A percentile compares a stretch with the other conserved stretches of the same genome.
Evolutionary conservation across 92 coral and sea anemone genomes (phyloP).

Genomic region (Blastomussa wellsi): DNA sequence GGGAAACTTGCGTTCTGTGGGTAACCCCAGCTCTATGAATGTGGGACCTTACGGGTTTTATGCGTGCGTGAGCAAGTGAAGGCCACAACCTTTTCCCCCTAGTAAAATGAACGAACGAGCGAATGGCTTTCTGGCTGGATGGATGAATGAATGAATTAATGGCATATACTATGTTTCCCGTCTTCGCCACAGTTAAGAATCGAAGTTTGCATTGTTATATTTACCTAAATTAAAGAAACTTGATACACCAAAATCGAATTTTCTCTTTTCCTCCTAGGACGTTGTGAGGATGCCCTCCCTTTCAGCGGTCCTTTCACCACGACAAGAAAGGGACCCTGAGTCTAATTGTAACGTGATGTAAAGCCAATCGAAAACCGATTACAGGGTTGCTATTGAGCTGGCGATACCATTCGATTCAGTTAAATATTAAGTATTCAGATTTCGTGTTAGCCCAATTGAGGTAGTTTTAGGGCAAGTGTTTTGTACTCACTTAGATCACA

Average conservation of each 20-base stretch:
- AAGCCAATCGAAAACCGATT: background rate
- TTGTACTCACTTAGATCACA: background rate
- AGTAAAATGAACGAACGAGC: no score
- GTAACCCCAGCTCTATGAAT: no score
- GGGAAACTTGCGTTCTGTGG: no score
- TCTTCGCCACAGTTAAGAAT: no score
- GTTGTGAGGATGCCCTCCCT: constrained; percentile 8
- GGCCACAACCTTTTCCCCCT: no score
- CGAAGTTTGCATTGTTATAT: no score
- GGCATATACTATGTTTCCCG: no score
- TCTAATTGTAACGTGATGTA: constrained; percentile 33
- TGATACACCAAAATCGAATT: background rate
- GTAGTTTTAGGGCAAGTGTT: background rate
- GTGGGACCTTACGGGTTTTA: no score
- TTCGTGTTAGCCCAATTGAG: background rate
- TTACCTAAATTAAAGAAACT: no score
- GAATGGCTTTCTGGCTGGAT: no score
- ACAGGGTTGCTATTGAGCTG: background rate
- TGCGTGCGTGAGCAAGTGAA: no score
- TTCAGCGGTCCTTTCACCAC: background rate
- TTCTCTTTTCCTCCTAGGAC: background rate
- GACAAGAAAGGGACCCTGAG: background rate
- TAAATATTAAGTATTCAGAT: background rate
- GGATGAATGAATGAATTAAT: no score
- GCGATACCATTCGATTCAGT: background rate